Evolutionary conservation across 2,797 vertebrate genomes (phyloP).

Genomic region (Pteropus rufus): DNA sequence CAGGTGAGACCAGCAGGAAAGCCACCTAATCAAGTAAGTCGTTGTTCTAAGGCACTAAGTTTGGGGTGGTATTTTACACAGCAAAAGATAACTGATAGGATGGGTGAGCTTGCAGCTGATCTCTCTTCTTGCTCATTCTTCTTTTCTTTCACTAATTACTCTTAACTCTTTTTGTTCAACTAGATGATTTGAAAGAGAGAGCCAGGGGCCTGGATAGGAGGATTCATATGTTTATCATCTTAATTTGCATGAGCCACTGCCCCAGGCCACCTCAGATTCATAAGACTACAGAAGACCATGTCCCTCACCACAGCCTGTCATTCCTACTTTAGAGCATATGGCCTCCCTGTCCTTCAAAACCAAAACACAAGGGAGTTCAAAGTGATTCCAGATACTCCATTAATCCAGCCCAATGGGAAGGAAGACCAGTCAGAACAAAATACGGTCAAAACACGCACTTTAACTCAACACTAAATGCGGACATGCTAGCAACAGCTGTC

Average conservation of each 20-base stretch:
- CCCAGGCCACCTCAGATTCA: neutral
- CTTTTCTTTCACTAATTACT: neutral
- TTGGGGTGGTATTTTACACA: neutral
- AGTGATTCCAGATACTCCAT: neutral
- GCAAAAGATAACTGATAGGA: neutral
- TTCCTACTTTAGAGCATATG: neutral
- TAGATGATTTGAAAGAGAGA: neutral
- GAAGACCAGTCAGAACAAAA: neutral
- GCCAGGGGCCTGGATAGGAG: neutral
- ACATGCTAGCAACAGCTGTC: neutral
- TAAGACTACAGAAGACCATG: neutral
- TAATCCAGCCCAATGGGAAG: neutral
- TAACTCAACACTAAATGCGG: conserved; percentile 6
- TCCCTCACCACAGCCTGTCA: rapidly evolving
- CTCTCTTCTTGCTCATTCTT: neutral
- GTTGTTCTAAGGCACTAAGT: neutral
- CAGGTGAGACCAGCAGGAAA: neutral
- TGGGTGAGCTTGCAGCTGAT: neutral
- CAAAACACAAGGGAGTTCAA: neutral
- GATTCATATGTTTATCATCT: neutral
- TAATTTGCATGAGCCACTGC: neutral
- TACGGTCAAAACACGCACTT: neutral
- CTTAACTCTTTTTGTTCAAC: neutral
- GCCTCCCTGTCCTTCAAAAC: neutral
- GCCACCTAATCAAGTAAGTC: too few relatives aligned